A percentile compares a stretch with the other conserved stretches of the same genome.
Evolutionary conservation across 1,140 invertebrate genomes (phyloP).

Genomic region (Medauroidea extradentata): DNA sequence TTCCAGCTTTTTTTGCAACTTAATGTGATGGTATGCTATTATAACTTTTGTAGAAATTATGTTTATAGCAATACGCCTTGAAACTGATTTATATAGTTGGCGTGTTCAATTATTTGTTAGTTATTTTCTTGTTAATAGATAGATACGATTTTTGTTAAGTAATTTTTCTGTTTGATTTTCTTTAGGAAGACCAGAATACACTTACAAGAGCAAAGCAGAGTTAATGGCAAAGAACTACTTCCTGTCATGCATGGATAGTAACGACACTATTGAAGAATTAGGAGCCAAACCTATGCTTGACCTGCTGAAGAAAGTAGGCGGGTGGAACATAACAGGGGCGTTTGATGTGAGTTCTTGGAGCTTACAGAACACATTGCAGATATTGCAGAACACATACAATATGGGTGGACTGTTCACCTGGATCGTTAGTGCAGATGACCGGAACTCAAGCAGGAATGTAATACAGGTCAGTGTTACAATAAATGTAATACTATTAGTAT

Average conservation of each 20-base stretch:
- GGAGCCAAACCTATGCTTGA: slow-evolving; percentile 76
- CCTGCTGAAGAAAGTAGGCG: slow-evolving; percentile 63
- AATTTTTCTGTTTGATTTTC: neutral
- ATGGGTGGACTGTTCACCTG: slow-evolving; percentile 86
- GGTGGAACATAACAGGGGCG: slow-evolving; percentile 64
- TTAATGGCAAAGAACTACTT: slow-evolving; percentile 88
- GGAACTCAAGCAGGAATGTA: slow-evolving; percentile 82
- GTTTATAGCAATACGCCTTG: no score
- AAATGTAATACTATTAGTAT: no score
- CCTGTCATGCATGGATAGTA: slow-evolving; percentile 86
- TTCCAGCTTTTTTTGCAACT: no score
- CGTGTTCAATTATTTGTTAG: no score
- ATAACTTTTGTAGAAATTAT: no score
- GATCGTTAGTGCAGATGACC: slow-evolving; percentile 89
- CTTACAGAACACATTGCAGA: slow-evolving; percentile 70
- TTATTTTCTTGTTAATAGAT: no score
- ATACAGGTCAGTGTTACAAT: no score
- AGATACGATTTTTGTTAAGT: neutral
- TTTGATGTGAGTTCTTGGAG: slow-evolving; percentile 65
- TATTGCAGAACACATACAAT: slow-evolving; percentile 81
- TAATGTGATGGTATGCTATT: no score
- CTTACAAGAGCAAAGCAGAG: slow-evolving; percentile 74
- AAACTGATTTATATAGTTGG: no score
- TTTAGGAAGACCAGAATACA: slow-evolving; percentile 53
- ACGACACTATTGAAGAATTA: slow-evolving; percentile 82